Evolutionary conservation across 2,888 invertebrate species (phyloP), one percentile per base, ranked within the genome.

Genomic region (Noctua janthina): DNA sequence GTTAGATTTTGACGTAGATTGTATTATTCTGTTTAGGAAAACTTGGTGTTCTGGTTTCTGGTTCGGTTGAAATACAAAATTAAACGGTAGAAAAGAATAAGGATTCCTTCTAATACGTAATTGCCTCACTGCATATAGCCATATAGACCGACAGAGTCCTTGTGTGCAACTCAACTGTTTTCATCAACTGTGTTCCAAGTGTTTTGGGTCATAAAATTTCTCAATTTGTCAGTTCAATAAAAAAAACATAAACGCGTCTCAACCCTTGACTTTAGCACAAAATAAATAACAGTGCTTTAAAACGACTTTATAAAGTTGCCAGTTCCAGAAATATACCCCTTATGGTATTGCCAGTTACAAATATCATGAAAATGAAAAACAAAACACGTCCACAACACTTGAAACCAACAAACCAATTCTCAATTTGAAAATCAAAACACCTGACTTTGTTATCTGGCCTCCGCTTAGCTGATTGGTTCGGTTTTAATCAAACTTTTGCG

Each of bases 401-500:
- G 11, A 74, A 79, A 86, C 64, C 56, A 81, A 77, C 71, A 66
- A 82, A 87, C 79, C 62, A 74, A 68, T 77, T 78, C 77, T 51
- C 64, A 81, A 70, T 81, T 82, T 87, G 79, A 76, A 87, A 81
- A 87, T 80, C 76, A 78, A 80, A 83, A 89, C 89, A 89, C 89
- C 89, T 89, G 90, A 81, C 76, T 86, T 81, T 79, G 82, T 82
- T 82, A 87, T 87, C 82, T 89, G 82, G 89, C 84, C 78, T 81
- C 82, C 81, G 77, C 64, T 85, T 86, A 84, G 88, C 85, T 91
- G 92, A 92, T 92, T 92, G 92, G 91, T 91, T 90, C 85, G 88
- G 88, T 84, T 92, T 92, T 92, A 92, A 92, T 92, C 93, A 92
- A 92, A 92, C 89, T 92, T 92, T 91, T 88, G 91, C 87, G 87